Conservation (phyloP, 2,888 invertebrate species). For the Tinea pellionella region DNA sequence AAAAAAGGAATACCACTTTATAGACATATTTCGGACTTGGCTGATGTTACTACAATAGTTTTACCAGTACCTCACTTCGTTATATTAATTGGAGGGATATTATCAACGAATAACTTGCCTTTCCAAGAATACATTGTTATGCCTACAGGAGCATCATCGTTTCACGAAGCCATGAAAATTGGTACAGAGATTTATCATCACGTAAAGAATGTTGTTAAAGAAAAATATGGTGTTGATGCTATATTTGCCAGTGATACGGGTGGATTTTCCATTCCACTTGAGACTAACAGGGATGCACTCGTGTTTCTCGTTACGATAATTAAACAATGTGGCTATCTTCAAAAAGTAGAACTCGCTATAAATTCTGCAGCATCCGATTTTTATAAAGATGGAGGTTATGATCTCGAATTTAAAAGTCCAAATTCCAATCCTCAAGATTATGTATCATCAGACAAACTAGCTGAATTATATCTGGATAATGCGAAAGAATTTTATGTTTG, state of each 20-base stretch:
- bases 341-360: conserved; percentile 93
- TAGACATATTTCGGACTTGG: conserved; percentile 94
- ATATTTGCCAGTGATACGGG: conserved; percentile 97
- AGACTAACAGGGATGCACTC: conserved; percentile 92
- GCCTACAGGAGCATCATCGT: conserved; percentile 89
- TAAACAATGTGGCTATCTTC: conserved; percentile 91
- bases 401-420: conserved; percentile 97
- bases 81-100: conserved; percentile 96
- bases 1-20: conserved; percentile 89
- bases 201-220: conserved; percentile 89
- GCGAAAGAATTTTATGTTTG: conserved; percentile 90
- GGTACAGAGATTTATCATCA: conserved; percentile 96
- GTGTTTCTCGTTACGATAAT: conserved; percentile 87
- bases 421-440: conserved; percentile 86
- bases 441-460: conserved; percentile 84
- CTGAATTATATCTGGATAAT: conserved; percentile 88
- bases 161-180: conserved; percentile 97
- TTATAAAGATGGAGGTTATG: conserved; percentile 86
- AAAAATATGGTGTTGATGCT: conserved; percentile 89
- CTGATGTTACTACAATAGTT: conserved; percentile 88
- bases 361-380: conserved; percentile 98
- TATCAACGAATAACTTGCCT: conserved; percentile 95
- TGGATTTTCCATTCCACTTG: conserved; percentile 96
- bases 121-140: conserved; percentile 96
- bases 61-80: conserved; percentile 98